Base-by-base conservation (phyloP, 2,113 vertebrate species). In the Neolamprologus devosi region DNA sequence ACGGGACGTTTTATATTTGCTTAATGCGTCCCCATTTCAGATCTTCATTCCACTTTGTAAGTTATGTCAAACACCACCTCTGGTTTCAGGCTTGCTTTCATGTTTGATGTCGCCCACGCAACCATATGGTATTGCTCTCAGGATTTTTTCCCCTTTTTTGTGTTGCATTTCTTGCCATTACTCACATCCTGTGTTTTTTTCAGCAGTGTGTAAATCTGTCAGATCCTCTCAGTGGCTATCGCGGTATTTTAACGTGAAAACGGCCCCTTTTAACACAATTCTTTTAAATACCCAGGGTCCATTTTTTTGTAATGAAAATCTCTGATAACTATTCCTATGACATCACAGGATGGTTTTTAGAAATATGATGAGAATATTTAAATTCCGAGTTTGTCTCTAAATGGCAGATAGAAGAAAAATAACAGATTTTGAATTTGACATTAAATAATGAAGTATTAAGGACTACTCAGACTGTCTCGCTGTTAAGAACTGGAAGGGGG, bases 11-110 rank as follows among this genome's bases (percentile, higher is more conserved):
- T 89, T 96, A 93, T 92, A 95, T 95, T 86, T 88, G 63, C 88
- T 80, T 63, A 78, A 89, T 65, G 33, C 82, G 1, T 63, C 30
- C 58, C 9, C 30, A 91, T 88, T 93, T 92, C 92, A 91, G 90
- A 93, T 95, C 88, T 93, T 92, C 87, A 92, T 93, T 93, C 86
- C 81, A 85, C 84, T 89, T 89, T 92, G 83, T 88, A 94, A 93
- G 89, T 90, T 88, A 91, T 95, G 92, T 95, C 90, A 94, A 92
- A 89, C 87, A 78, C 89, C 92, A 91, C 93, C 92, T 92, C 83
- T 88, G 90, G 79, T 94, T 87, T 93, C 87, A 89, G 91, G 51
- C 88, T 57, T 21, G 45, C 73, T 81, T 87, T 28, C 63, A 30
- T 60, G 87, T 94, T 94, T 94, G 92, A 95, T 92, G 92, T 94